Evolutionary conservation across 2,888 invertebrate genomes (phyloP), one percentile per base, ranked within the genome.

Genomic region (Willowsia nigromaculata): DNA sequence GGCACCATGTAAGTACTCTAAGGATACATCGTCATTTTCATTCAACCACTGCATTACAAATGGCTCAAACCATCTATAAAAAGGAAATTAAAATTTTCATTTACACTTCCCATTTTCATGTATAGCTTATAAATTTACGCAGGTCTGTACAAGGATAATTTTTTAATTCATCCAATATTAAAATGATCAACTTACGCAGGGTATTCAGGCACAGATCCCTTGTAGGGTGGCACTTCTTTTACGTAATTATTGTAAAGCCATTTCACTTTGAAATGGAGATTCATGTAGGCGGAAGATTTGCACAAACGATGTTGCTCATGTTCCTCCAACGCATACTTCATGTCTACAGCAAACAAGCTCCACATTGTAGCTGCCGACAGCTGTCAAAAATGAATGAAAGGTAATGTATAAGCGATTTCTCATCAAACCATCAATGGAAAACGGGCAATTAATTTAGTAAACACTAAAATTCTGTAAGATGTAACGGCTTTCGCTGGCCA

Each of bases 11-110:
- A 99, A 96, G 94, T 99, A 99, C 94, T 99, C 99, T 93, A 99
- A 95, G 0, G 99, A 99, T 0, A 99, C 99, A 93, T 99, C 99
- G 94, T 99, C 99, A 94, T 99, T 99, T 94, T 99, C 99, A 93
- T 99, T 99, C 56, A 99, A 95, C 99, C 99, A 99, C 94, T 99
- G 99, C 99, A 99, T 99, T 62, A 99, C 99, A 94, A 99, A 99
- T n/a, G 99, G 99, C 94, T 99, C 99, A 94, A 99, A 99, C 99
- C 99, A 99, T 91, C 95, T 95, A 93, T 25, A 71, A 43, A 40
- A 40, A 22, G 9, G 43, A 71, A 43, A n/a, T n/a, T n/a, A n/a
- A n/a, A n/a, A n/a, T n/a, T n/a, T n/a, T n/a, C n/a, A n/a, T n/a
- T n/a, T n/a, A n/a, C n/a, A n/a, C n/a, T n/a, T n/a, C n/a, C n/a